phyloP scores from a whole-genome alignment of 2,113 vertebrate species.

The Tringa solitaria region DNA sequence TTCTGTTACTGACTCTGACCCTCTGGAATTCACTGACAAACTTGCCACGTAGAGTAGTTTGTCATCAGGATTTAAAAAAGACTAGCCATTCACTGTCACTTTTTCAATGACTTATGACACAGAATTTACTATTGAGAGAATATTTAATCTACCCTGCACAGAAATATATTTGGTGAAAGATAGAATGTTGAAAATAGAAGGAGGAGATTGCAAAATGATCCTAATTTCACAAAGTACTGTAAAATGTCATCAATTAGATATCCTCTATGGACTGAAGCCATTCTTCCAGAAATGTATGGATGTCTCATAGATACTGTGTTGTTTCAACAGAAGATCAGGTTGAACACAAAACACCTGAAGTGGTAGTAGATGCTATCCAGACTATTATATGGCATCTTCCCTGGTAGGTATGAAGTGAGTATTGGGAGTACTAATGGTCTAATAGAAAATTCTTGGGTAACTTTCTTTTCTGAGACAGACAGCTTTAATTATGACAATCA shows the following conservation, averaged over 20 bases:
- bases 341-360: neutral
- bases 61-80: neutral
- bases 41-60: neutral
- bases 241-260: neutral
- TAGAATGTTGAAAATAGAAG: neutral
- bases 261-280: too few species aligned
- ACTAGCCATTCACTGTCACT: neutral
- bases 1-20: neutral
- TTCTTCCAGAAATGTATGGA: neutral
- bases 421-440: neutral
- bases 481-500: conserved; percentile 45
- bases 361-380: neutral
- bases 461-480: neutral
- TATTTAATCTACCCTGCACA: neutral
- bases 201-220: neutral
- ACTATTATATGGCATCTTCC: neutral
- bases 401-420: neutral
- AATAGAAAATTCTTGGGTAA: neutral
- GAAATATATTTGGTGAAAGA: neutral
- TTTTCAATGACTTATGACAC: neutral
- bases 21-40: neutral
- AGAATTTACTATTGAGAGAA: neutral
- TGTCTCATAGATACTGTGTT: neutral
- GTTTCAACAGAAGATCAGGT: neutral
- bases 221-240: neutral